Base-by-base conservation (phyloP, 2,113 vertebrate species). In the Dolichotis patagonum region DNA sequence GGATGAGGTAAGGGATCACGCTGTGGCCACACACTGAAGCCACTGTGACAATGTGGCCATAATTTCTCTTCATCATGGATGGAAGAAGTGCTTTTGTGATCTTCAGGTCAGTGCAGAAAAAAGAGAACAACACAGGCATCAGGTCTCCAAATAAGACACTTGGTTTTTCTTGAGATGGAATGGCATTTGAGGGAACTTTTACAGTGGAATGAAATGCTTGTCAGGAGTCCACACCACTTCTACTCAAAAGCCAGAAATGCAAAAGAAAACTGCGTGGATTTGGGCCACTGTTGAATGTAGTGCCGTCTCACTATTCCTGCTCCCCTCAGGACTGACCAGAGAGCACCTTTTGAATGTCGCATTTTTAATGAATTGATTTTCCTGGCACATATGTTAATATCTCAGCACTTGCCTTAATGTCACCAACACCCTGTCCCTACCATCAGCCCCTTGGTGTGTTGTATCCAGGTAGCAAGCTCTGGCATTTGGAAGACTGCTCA, bases 61-160 rank as follows among this genome's bases (percentile, higher is more conserved):
- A 85, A 43, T 98, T 98, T 90, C 90, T 97, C 67, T 93, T 96
- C 62, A 98, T 95, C 98, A 98, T 98, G 0, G 97, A 87, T 30
- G 98, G 97, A 81, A 98, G 97, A 95, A 98, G 94, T 24, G 98
- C 97, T 96, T 98, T 98, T 58, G 88, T 93, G 49, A 96, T 98
- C 98, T 98, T 94, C 60, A 71, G 89, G 30, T 78, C 56, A 75
- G 49, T 30, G 82, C 20, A 78, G 67, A 67, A 88, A 87, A 67
- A 77, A 81, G 56, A 85, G 38, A 85, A 86, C 32, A 16, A 65
- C 69, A n/a, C n/a, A n/a, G n/a, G n/a, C n/a, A 73, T 95, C 96
- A 91, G 56, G 4, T 56, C 91, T 92, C 85, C 32, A 32, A 52
- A 54, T 81, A 22, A 89, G 26, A 17, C n/a, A n/a, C 41, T 69